A percentile compares a stretch with the other conserved stretches of the same genome.
These are phyloP conservation scores for Amphimallon solstitiale DNA, from an alignment of 2,888 invertebrate species.

Conservation along the genomic window DNA sequence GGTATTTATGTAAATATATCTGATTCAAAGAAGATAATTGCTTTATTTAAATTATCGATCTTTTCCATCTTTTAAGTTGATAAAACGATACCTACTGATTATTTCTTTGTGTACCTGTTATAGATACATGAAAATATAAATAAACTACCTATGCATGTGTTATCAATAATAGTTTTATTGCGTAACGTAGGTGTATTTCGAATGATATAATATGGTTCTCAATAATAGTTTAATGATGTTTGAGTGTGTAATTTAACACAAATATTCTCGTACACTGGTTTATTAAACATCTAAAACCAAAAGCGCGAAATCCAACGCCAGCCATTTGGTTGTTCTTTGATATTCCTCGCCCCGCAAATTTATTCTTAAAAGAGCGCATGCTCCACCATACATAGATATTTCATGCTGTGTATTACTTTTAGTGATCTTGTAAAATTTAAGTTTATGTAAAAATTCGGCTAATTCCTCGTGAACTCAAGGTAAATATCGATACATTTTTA, in stretches of 20 bases:
- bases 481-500: slow-evolving; percentile 49
- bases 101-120: slow-evolving; percentile 31
- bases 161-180: slow-evolving; percentile 28
- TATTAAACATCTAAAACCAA: slow-evolving; percentile 25
- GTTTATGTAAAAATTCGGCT: slow-evolving; percentile 47
- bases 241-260: background rate
- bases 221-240: background rate
- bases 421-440: slow-evolving; percentile 55
- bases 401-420: slow-evolving; percentile 52
- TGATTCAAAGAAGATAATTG: too few relatives aligned
- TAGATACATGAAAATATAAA: slow-evolving; percentile 25
- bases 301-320: slow-evolving; percentile 43
- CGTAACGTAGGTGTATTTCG: slow-evolving; percentile 19
- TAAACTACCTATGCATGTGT: slow-evolving; percentile 27
- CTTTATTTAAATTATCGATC: too few relatives aligned
- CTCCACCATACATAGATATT: slow-evolving; percentile 52
- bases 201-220: background rate
- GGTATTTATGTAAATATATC: too few relatives aligned
- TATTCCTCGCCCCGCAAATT: slow-evolving; percentile 41
- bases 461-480: slow-evolving; percentile 45
- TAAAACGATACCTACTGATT: background rate
- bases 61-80: too few relatives aligned
- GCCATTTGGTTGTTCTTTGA: slow-evolving; percentile 43
- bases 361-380: slow-evolving; percentile 48
- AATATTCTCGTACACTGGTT: background rate